Base-by-base conservation (phyloP, 2,797 vertebrate species). In the Coranthus polyacanthus region DNA sequence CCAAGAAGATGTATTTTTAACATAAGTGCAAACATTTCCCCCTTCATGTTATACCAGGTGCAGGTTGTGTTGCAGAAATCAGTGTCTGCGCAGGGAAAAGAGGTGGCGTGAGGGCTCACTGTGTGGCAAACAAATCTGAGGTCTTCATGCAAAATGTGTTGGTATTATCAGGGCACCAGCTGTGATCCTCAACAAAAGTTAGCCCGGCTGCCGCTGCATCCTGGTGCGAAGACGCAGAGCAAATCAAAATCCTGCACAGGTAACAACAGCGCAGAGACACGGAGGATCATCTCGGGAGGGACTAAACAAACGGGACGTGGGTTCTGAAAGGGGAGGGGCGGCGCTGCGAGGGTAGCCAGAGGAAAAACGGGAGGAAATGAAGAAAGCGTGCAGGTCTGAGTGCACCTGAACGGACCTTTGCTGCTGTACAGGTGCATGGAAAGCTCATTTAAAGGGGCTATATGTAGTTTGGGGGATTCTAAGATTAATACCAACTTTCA, bases 81-180 rank as follows among this genome's bases (percentile, higher is more conserved):
- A 94, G 86, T 92, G 93, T 92, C 45, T 49, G 26, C 15, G 34
- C 43, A 41, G 46, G 64, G 53, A 74, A 56, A 46, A 71, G 65
- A 77, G 51, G 54, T 41, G 51, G 69, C 42, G 8, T 18, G 36
- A 59, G 45, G 53, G 58, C 64, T 65, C 85, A 73, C 84, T 57
- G 83, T 88, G 72, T 83, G 73, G 87, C 90, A 94, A 94, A 94
- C 93, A 95, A 95, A 95, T 95, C 93, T 90, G 91, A 90, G 83
- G 89, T 81, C 73, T 76, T 59, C 85, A 95, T 95, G 93, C 93
- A 95, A 95, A 95, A 91, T 7, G 3, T 89, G 81, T 87, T 88
- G 86, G 59, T 79, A 78, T 77, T 86, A 68, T 77, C 78, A 57
- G 26, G 61, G 73, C 70, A 87, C 79, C 74, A 29, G 81, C 67